Evolutionary conservation across 2,113 vertebrate species (phyloP), one percentile per base, ranked within the genome.

Genomic region (Vimba vimba): DNA sequence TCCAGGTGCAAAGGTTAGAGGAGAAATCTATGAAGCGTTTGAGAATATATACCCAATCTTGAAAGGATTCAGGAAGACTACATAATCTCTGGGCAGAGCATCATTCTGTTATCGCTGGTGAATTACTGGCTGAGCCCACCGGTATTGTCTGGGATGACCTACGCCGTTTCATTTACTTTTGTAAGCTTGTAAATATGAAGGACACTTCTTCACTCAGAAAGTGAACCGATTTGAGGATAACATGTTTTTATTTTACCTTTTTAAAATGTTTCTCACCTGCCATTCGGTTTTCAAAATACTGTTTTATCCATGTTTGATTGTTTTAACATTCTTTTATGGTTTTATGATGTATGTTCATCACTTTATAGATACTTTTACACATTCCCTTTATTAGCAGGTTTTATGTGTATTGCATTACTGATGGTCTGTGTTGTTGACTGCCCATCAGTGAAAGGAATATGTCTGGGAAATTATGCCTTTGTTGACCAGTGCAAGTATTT

Each of bases 41-140:
- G 98, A 99, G 94, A 99, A 99, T 90, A 99, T 99, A 91, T 99
- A 99, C 92, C 98, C 98, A 30, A 99, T 99, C 91, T 94, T 99
- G 88, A 99, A 99, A 95, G 98, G 98, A 87, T 99, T 99, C 93
- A 93, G 97, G 88, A 99, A 99, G 92, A 99, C 97, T 0, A 98
- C 98, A 90, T 99, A 97, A 96, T 94, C 78, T 60, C 55, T 23
- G 55, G 21, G 55, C 19, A 23, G 55, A 21, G 7, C 55, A 57
- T 21, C 88, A 19, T 73, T 8, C 2, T 23, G 55, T 33, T 68
- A 45, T 84, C 30, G 77, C 71, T 89, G 74, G 80, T 87, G n/a
- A 60, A 57, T 77, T 76, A 84, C 71, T 47, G 21, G 47, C 78
- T 45, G 85, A 77, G 25, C 79, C 83, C 79, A 76, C 21, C 39